Conservation (phyloP, 2,797 vertebrate species). For the Etheostoma nigrum region DNA sequence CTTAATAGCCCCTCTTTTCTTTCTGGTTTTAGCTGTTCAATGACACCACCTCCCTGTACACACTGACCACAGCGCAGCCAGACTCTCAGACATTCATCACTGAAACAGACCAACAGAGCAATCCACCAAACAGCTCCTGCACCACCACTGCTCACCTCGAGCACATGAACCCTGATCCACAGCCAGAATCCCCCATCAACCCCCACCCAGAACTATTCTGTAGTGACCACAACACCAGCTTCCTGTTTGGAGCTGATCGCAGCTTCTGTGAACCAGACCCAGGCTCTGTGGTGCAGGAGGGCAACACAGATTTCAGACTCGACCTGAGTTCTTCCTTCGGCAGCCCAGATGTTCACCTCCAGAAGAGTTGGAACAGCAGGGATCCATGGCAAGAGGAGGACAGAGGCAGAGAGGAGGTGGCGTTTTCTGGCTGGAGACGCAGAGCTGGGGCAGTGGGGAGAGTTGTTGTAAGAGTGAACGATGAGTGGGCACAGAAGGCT, state of each 20-base stretch:
- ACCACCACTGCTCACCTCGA: not conserved
- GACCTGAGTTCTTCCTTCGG: conserved; percentile 35
- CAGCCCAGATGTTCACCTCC: conserved; percentile 15
- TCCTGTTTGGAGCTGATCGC: conserved; percentile 32
- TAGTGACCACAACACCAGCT: conserved; percentile 6
- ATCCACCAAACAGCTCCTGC: conserved; percentile 7
- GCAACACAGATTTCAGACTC: conserved; percentile 30
- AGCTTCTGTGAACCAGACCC: conserved; percentile 26
- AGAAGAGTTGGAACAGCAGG: conserved; percentile 33
- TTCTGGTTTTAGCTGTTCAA: conserved; percentile 88
- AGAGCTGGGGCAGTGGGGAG: conserved; percentile 51
- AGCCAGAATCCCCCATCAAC: not conserved
- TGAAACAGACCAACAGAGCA: conserved; percentile 35
- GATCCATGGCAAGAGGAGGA: conserved; percentile 43
- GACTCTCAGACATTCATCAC: conserved; percentile 37
- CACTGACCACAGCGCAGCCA: conserved; percentile 58
- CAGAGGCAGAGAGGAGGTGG: conserved; percentile 25
- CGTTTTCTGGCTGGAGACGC: conserved; percentile 27
- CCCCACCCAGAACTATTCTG: conserved; percentile 21
- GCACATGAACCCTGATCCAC: not conserved
- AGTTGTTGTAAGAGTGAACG: conserved; percentile 43
- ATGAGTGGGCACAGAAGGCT: conserved; percentile 30
- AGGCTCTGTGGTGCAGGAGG: not conserved
- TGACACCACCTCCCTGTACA: conserved; percentile 85
- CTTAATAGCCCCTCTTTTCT: not conserved